Evolutionary conservation across 2,113 vertebrate species (phyloP), one percentile per base, ranked within the genome.

Genomic region (Cyanocitta stelleri): DNA sequence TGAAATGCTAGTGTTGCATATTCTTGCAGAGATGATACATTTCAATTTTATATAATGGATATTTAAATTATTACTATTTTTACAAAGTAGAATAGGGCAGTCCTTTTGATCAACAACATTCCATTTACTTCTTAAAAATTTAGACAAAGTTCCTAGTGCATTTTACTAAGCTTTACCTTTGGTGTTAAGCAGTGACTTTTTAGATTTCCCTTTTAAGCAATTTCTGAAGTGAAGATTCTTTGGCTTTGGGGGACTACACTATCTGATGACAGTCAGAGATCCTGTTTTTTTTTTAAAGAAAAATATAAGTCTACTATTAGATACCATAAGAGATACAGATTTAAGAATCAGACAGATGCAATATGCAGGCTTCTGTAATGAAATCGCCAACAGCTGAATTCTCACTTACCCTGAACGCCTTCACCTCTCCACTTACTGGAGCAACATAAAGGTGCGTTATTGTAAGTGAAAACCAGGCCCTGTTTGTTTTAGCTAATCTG

Each of bases 81-180:
- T 96, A 97, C 91, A 97, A 96, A 94, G 88, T 92, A 92, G 77
- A 96, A 94, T 66, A 97, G 97, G 96, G 95, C 81, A 96, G 74
- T 91, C 88, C 85, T 96, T 94, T 97, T 85, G 80, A 96, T 96
- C 90, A 81, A 92, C 92, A 79, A 91, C 89, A 85, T 96, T 97
- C 94, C 90, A 63, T 83, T 96, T 93, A 83, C 78, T 96, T 90
- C 76, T 97, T 95, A 96, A 93, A 97, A 91, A 88, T 96, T 96
- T 97, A 88, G 93, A 97, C 89, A 95, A 96, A 95, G 94, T 97
- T 97, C 92, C 94, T 97, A 97, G 97, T 98, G 97, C 97, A 97
- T 97, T 98, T 97, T 91, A 90, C 96, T 96, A 97, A 97, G 93
- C 63, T 94, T 98, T 98, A 97, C 98, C 98, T 98, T 98, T 98